These are phyloP conservation scores for Eunapius fragilis DNA, from an alignment of 37 sponge, comb jelly and placozoan genomes.

Conservation along the genomic window DNA sequence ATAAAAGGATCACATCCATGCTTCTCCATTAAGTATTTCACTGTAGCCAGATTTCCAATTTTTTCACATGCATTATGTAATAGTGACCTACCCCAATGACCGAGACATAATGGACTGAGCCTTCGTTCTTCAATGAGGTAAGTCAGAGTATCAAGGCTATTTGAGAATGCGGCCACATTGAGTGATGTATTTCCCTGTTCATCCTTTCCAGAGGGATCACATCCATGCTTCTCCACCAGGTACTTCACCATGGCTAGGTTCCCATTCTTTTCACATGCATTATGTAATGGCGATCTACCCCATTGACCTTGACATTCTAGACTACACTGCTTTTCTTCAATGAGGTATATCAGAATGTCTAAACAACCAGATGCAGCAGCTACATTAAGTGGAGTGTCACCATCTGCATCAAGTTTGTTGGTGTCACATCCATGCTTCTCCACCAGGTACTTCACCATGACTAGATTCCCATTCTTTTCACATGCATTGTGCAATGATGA, in stretches of 20 bases:
- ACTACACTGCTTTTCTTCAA: not conserved
- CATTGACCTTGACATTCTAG: not conserved
- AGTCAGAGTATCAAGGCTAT: not conserved
- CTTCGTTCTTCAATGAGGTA: not conserved
- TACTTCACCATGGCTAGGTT: not conserved
- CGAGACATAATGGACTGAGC: not conserved
- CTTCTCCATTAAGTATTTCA: not conserved
- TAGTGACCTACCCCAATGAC: not conserved
- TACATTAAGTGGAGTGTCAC: not conserved
- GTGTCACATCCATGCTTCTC: not conserved
- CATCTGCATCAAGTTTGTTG: not conserved
- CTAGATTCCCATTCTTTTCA: not conserved
- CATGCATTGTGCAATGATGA: not conserved
- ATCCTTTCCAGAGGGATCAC: not conserved
- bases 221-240: not conserved
- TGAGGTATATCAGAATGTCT: not conserved
- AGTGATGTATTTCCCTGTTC: not conserved
- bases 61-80: not conserved
- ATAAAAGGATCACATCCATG: not conserved
- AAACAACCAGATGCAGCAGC: not conserved
- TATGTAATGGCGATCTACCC: not conserved
- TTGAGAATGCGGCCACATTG: not conserved
- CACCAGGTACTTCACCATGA: not conserved
- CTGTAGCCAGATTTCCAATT: not conserved
- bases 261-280: not conserved